Evolutionary conservation across 2,888 invertebrate genomes (phyloP), one percentile per base, ranked within the genome.

Genomic region (Hypolimnas misippus): DNA sequence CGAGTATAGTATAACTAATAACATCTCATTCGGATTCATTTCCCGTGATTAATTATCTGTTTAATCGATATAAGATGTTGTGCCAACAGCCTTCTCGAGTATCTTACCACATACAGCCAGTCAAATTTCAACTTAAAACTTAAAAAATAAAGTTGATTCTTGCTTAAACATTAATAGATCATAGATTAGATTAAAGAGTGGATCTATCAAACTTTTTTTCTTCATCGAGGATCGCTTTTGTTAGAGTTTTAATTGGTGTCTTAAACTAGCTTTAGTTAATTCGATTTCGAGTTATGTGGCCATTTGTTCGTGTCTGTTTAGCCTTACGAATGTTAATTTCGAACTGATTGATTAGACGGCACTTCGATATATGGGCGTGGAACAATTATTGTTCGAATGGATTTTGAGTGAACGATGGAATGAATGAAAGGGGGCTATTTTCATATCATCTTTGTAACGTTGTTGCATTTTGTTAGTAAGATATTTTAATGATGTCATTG

Each of bases 21-120:
- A 92, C 92, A 92, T 91, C 91, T 91, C 92, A 91, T 91, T 92
- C 92, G 89, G 89, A 89, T 85, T 85, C 91, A 89, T 92, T 90
- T 90, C 87, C 89, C 86, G 88, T 91, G 92, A 92, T 92, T 91
- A 92, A 92, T 92, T 92, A 92, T 91, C 88, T 91, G 91, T 90
- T 92, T 92, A 92, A 92, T 92, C 92, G 91, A 90, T 89, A 91
- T 89, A 86, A 91, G 90, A 91, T 90, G 91, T 89, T 90, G 89
- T 90, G 89, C 91, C 90, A 92, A 92, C 91, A 91, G 84, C 86
- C 89, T 86, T 85, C 85, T 87, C 82, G 70, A 72, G 78, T 87
- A 50, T 84, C 80, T 83, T 74, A 70, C 64, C 57, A 57, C 29
- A 12, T 46, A 3, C 0, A 1, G 25, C 3, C 38, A 38, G 46